Evolutionary conservation across 2,888 invertebrate genomes (phyloP).

Genomic region (Ferrisia virgata): DNA sequence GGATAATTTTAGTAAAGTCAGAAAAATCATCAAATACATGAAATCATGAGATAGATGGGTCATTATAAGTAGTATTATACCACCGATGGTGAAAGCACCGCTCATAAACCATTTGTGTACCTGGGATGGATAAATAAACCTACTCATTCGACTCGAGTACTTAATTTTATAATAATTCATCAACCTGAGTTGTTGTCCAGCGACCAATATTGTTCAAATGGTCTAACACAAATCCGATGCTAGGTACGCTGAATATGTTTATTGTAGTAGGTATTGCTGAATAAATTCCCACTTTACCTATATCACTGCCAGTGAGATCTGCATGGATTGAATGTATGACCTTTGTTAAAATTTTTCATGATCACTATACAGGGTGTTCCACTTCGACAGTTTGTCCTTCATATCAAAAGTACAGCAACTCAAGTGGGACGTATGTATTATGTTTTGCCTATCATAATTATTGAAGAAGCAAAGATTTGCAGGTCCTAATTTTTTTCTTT

Average conservation of each 20-base stretch:
- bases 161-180: too few relatives aligned
- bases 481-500: too few relatives aligned
- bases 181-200: neutral
- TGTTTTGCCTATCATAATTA: too few relatives aligned
- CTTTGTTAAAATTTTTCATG: too few relatives aligned
- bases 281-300: neutral
- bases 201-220: neutral
- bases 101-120: neutral
- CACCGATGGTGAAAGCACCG: neutral
- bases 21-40: neutral
- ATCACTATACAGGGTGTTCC: too few relatives aligned
- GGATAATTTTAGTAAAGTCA: neutral
- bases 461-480: too few relatives aligned
- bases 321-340: too few relatives aligned
- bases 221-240: neutral
- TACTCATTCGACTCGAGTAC: too few relatives aligned
- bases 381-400: too few relatives aligned
- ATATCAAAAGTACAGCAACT: too few relatives aligned
- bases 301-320: neutral
- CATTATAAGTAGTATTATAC: neutral
- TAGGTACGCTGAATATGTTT: neutral
- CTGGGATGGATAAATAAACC: neutral
- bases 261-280: neutral
- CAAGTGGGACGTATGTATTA: too few relatives aligned
- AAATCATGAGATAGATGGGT: neutral